Base-by-base conservation (phyloP, 2,113 vertebrate genomes). In the Psettodes erumei region DNA sequence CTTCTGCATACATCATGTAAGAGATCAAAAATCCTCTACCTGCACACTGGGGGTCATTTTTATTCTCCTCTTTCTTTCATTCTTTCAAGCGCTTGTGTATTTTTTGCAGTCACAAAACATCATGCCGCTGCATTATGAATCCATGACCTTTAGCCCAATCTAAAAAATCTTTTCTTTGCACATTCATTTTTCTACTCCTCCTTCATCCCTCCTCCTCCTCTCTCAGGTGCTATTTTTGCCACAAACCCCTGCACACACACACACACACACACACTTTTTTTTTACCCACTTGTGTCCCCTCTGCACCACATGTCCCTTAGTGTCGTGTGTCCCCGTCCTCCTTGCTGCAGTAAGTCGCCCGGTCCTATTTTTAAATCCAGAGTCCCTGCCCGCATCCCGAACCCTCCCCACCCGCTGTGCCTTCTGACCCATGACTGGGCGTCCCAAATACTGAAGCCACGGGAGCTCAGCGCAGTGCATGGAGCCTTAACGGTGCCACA, bases 331-430 rank as follows among this genome's bases (percentile, higher is more conserved):
- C 83, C 60, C 80, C 59, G 82, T 82, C 79, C 84, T 84, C 77
- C 47, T 25, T 85, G 62, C 73, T 48, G 83, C 85, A 70, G 76
- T 59, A 69, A n/a, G 81, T 81, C 51, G 23, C 75, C 71, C 56
- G 16, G 23, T 61, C 80, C 86, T 89, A 88, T 91, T 90, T 89
- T 77, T 88, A 88, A 85, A 77, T 56, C 64, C 71, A 77, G 51
- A 78, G 27, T 58, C 84, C 82, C 76, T 37, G 37, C 47, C 61
- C 53, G 19, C 38, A 70, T 65, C 64, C 27, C 50, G 0, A n/a
- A 47, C 27, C 32, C 23, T 4, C 25, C 75, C 32, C 45, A 43
- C 64, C 55, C 58, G 1, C 51, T 42, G 38, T 15, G 32, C 76
- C 75, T 60, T 63, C 55, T 67, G 78, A 90, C 90, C 75, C 83